Percentiles rank a stretch among this genome's conserved stretches.
These are phyloP conservation scores for Oceanites oceanicus DNA, from an alignment of 2,113 vertebrate genomes.

Conservation along the genomic window DNA sequence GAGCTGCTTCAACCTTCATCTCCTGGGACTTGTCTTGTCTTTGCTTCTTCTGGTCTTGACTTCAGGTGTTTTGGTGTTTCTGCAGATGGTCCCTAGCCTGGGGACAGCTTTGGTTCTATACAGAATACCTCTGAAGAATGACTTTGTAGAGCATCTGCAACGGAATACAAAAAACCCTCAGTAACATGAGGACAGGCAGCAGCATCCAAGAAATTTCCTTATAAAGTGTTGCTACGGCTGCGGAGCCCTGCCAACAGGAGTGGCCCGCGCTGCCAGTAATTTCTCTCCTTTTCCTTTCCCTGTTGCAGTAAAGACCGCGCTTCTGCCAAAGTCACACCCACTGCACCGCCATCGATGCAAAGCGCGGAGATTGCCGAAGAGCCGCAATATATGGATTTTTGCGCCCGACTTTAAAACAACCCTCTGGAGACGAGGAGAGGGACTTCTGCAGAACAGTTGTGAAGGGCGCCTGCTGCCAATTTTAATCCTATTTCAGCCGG, in stretches of 20 bases:
- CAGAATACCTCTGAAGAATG: background rate
- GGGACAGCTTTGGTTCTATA: background rate
- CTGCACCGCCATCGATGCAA: background rate
- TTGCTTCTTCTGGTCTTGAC: background rate
- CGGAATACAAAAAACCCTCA: background rate
- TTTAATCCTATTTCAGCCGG: background rate
- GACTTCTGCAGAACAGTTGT: background rate
- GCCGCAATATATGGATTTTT: background rate
- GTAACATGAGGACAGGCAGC: background rate
- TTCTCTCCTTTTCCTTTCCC: background rate
- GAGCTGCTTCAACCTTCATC: background rate
- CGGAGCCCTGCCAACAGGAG: background rate
- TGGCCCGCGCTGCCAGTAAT: background rate
- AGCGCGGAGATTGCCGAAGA: background rate
- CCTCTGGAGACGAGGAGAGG: background rate
- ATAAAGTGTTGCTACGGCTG: background rate
- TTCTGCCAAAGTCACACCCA: background rate
- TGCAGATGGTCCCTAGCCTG: background rate
- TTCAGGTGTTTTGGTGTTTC: background rate
- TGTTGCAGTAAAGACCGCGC: background rate
- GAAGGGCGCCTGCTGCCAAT: background rate
- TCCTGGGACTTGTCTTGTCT: background rate
- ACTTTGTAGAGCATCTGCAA: background rate
- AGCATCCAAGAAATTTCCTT: constrained; percentile 1
- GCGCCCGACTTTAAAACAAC: background rate